A percentile compares a stretch with the other conserved stretches of the same genome.
Evolutionary conservation across 2,113 vertebrate genomes (phyloP).

Genomic region (Crocuta crocuta): DNA sequence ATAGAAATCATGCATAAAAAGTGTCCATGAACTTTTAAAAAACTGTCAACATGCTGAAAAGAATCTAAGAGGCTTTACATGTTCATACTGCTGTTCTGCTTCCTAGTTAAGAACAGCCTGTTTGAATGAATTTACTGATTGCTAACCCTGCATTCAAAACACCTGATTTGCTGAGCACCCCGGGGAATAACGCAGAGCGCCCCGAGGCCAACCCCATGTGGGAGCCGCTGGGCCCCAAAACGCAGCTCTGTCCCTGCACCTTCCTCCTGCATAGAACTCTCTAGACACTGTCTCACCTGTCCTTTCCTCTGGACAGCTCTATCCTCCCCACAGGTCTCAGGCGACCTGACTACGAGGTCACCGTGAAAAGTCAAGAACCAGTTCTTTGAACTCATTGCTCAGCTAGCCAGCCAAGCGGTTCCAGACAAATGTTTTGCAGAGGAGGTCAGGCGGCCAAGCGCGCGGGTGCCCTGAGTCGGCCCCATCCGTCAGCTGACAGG

Average conservation of each 20-base stretch:
- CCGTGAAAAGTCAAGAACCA: neutral
- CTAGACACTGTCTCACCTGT: neutral
- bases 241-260: rapidly evolving
- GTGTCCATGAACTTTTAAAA: neutral
- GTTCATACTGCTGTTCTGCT: neutral
- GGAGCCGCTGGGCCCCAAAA: rapidly evolving
- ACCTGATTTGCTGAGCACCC: neutral
- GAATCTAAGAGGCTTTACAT: neutral
- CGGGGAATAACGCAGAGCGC: neutral
- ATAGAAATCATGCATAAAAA: neutral
- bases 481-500: neutral
- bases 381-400: neutral
- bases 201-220: rapidly evolving
- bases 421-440: neutral
- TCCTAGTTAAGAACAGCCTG: neutral
- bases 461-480: neutral
- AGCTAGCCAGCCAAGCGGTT: neutral
- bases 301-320: neutral
- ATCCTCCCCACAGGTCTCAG: neutral
- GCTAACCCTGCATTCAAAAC: neutral
- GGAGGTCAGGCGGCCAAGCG: neutral
- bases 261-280: neutral
- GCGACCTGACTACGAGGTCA: neutral
- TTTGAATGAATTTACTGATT: neutral
- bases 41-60: neutral